phyloP scores from a whole-genome alignment of 2,113 vertebrate species.

The Mirza zaza region DNA sequence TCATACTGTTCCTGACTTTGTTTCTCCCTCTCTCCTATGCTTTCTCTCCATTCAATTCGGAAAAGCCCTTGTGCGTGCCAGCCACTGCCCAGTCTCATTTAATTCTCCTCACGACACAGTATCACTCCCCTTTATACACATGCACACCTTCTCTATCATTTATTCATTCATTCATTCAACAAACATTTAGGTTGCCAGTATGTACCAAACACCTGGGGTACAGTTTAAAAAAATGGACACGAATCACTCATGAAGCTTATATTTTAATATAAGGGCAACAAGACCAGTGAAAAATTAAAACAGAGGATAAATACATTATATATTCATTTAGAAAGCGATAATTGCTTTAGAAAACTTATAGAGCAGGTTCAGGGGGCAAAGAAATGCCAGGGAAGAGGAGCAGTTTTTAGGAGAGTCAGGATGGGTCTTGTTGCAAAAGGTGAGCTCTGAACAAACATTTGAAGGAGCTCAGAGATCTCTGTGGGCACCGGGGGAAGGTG shows the following conservation, averaged over 20 bases:
- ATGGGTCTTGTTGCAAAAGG: neutral
- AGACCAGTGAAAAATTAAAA: neutral
- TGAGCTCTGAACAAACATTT: neutral
- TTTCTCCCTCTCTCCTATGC: neutral
- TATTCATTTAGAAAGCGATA: neutral
- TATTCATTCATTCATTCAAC: neutral
- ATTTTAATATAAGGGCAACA: neutral
- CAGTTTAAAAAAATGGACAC: neutral
- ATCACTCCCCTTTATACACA: neutral
- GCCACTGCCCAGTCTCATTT: neutral
- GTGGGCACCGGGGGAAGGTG: neutral
- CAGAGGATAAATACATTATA: neutral
- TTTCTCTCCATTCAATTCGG: neutral
- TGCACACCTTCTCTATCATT: neutral
- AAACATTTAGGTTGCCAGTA: neutral
- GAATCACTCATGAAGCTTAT: neutral
- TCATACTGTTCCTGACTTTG: neutral
- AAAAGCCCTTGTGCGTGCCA: neutral
- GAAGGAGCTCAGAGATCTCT: neutral
- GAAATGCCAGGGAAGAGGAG: neutral
- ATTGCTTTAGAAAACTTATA: constrained; percentile 29
- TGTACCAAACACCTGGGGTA: neutral
- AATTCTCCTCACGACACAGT: neutral
- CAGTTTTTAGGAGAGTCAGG: neutral
- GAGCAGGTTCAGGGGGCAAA: neutral